Evolutionary conservation across 2,888 invertebrate genomes (phyloP).

Genomic region (Caenorhabditis auriculariae): DNA sequence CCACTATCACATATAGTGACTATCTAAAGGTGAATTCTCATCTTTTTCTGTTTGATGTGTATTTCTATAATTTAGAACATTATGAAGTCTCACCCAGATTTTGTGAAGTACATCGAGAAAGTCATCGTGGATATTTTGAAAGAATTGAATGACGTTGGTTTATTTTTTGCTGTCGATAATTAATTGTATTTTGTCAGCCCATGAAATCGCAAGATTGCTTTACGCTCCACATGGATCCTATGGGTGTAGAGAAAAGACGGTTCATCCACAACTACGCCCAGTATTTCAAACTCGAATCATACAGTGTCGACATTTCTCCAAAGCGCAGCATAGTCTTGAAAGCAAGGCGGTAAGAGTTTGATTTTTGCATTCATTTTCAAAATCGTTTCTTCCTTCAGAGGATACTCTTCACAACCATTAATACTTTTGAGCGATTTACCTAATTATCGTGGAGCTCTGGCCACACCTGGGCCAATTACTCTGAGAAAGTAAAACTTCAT

Average conservation of each 20-base stretch:
- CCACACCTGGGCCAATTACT: constrained; percentile 23
- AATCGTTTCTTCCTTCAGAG: constrained; percentile 31
- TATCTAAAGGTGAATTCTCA: constrained; percentile 24
- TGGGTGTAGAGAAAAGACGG: constrained; percentile 41
- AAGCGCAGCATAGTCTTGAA: constrained; percentile 79
- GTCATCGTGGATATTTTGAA: constrained; percentile 20
- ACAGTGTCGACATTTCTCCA: constrained; percentile 91
- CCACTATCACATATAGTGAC: constrained; percentile 37
- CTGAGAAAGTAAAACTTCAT: constrained; percentile 13
- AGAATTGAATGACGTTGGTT: constrained; percentile 16
- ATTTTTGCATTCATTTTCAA: background rate
- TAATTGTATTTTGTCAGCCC: constrained; percentile 6
- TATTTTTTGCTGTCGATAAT: background rate
- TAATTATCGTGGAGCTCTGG: constrained; percentile 37
- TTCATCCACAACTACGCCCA: constrained; percentile 90
- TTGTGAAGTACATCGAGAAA: constrained; percentile 29
- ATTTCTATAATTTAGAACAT: no score
- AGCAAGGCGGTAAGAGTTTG: constrained; percentile 62
- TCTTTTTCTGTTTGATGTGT: no score
- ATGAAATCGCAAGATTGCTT: constrained; percentile 9
- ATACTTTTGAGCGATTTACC: constrained; percentile 34
- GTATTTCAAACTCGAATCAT: constrained; percentile 89
- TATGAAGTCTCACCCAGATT: constrained; percentile 16
- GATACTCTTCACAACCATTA: constrained; percentile 29
- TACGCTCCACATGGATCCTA: constrained; percentile 27